These are phyloP conservation scores for Denticeps clupeoides DNA, from an alignment of 2,797 vertebrate species.

Conservation along the genomic window DNA sequence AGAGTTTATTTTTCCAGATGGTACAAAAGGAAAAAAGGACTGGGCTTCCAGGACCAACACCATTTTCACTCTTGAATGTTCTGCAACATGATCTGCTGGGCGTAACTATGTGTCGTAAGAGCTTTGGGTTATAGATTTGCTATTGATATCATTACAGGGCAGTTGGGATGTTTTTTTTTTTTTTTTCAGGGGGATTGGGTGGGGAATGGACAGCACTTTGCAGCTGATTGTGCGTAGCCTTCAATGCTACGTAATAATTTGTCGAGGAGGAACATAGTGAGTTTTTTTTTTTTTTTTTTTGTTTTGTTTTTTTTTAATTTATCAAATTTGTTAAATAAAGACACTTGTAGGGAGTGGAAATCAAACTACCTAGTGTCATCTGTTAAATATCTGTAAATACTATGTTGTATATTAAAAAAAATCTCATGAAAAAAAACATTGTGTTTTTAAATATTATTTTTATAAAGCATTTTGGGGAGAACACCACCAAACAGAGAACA, in stretches of 20 bases:
- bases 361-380: conserved; percentile 66
- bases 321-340: conserved; percentile 39
- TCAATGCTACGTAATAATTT: conserved; percentile 47
- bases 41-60: conserved; percentile 13
- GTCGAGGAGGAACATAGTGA: conserved; percentile 33
- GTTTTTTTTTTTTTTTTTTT: conserved; percentile 20
- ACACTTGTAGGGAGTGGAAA: conserved; percentile 52
- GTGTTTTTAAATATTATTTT: conserved; percentile 55
- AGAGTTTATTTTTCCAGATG: not conserved
- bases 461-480: conserved; percentile 11
- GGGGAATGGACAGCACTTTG: conserved; percentile 58
- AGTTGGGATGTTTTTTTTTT: conserved; percentile 23
- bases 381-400: conserved; percentile 75
- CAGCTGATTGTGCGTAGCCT: conserved; percentile 49
- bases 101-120: conserved; percentile 24
- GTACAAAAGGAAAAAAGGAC: conserved; percentile 6
- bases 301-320: conserved; percentile 52
- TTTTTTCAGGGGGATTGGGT: no score
- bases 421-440: conserved; percentile 67
- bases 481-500: not conserved
- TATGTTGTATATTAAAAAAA: conserved; percentile 75
- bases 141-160: conserved; percentile 24
- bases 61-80: conserved; percentile 15
- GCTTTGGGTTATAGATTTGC: conserved; percentile 23
- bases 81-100: conserved; percentile 25